Conservation (phyloP, 2,888 invertebrate genomes). For the Harmothoe impar region DNA sequence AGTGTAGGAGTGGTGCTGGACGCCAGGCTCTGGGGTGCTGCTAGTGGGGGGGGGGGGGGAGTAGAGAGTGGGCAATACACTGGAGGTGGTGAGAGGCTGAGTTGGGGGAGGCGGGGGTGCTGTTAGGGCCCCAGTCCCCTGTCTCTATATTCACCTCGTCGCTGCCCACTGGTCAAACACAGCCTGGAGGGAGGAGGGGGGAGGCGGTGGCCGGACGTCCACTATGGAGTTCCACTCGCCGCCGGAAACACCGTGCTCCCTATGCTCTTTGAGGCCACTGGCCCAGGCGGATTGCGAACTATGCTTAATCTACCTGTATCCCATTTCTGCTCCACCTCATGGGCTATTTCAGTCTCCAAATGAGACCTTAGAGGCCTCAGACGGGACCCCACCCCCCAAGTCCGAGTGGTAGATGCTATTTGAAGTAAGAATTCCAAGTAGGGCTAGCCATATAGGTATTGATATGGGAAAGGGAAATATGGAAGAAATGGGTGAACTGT, state of each 20-base stretch:
- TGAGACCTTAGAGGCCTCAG: no score
- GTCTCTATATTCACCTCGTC: slow-evolving; percentile 29
- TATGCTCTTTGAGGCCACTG: neutral
- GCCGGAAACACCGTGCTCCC: neutral
- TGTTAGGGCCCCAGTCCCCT: neutral
- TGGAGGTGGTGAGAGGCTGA: neutral
- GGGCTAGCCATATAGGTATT: no score
- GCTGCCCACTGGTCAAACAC: neutral
- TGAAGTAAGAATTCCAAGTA: no score
- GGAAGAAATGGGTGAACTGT: no score
- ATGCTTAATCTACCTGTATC: neutral
- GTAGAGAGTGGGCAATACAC: no score
- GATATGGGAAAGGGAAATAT: no score
- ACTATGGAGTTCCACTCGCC: neutral
- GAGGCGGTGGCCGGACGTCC: neutral
- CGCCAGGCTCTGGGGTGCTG: no score
- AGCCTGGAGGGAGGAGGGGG: neutral
- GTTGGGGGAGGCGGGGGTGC: neutral
- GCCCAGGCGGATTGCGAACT: neutral
- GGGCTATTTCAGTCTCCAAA: no score
- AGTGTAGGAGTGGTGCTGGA: no score
- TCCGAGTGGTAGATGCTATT: no score
- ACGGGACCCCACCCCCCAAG: no score
- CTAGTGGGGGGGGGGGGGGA: no score
- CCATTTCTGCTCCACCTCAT: neutral